These are phyloP conservation scores for Dione juno DNA, from an alignment of 2,888 invertebrate species.

Conservation along the genomic window DNA sequence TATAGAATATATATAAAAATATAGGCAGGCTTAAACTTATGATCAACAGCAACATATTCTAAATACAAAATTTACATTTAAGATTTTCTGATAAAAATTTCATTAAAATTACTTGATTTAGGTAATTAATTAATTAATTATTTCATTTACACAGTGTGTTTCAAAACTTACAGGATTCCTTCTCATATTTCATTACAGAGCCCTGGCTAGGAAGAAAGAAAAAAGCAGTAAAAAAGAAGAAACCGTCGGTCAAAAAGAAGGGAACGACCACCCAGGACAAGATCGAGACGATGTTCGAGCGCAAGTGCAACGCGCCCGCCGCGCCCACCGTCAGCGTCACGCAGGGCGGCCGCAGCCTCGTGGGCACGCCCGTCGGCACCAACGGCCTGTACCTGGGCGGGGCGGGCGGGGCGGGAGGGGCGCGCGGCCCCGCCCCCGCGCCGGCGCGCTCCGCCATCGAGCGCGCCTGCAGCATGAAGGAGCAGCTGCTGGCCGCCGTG, in stretches of 20 bases:
- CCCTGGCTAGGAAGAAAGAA: constrained; percentile 90
- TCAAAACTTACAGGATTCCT: no score
- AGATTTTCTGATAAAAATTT: no score
- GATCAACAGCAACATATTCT: no score
- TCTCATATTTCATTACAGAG: constrained; percentile 73
- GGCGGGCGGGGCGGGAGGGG: constrained; percentile 62
- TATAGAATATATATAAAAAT: no score
- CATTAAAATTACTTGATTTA: no score
- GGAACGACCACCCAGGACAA: constrained; percentile 89
- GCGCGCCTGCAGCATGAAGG: constrained; percentile 95
- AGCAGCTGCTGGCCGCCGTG: constrained; percentile 91
- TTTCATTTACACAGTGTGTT: no score
- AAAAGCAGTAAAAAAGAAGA: constrained; percentile 86
- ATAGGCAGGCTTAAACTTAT: no score
- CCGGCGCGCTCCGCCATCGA: constrained; percentile 94
- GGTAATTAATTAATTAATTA: no score
- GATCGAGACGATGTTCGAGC: constrained; percentile 87
- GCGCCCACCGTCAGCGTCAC: constrained; percentile 58
- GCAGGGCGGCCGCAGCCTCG: constrained; percentile 64
- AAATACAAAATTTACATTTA: no score
- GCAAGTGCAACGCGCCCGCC: constrained; percentile 65
- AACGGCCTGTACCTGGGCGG: constrained; percentile 71
- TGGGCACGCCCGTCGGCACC: constrained; percentile 77
- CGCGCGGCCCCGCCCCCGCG: constrained; percentile 84
- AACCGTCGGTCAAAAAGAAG: constrained; percentile 83